Conservation (phyloP, 2,797 vertebrate species). For the Diceros bicornis region DNA sequence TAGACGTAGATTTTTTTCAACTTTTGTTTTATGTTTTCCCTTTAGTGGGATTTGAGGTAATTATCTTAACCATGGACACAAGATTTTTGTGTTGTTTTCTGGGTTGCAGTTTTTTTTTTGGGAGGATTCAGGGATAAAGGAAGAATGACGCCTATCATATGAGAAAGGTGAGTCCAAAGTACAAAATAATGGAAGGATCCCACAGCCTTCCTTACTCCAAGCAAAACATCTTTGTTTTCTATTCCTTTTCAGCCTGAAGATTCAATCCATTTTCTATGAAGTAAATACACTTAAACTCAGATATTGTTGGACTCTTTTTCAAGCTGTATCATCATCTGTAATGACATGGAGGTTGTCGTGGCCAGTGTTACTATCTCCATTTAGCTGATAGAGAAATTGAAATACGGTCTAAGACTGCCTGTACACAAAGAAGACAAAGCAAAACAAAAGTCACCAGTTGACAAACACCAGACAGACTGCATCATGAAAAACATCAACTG, state of each 20-base stretch:
- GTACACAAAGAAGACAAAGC: not conserved
- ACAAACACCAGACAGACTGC: not conserved
- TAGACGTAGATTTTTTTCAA: not conserved
- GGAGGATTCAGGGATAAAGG: not conserved
- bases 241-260: not conserved
- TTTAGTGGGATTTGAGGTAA: not conserved
- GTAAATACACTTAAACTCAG: constrained; percentile 15
- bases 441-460: not conserved
- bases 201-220: not conserved
- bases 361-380: not conserved
- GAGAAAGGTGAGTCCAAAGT: not conserved
- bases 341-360: not conserved
- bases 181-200: not conserved
- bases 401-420: not conserved
- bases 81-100: not conserved
- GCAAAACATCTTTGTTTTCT: not conserved
- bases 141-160: not conserved
- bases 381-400: not conserved
- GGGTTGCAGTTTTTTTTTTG: not conserved
- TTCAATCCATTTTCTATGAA: not conserved
- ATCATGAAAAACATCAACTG: not conserved
- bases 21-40: not conserved
- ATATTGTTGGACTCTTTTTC: not conserved
- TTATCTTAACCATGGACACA: not conserved
- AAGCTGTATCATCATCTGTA: constrained; percentile 21